phyloP scores from a whole-genome alignment of 1,140 invertebrate genomes.

The Carposina sasakii region DNA sequence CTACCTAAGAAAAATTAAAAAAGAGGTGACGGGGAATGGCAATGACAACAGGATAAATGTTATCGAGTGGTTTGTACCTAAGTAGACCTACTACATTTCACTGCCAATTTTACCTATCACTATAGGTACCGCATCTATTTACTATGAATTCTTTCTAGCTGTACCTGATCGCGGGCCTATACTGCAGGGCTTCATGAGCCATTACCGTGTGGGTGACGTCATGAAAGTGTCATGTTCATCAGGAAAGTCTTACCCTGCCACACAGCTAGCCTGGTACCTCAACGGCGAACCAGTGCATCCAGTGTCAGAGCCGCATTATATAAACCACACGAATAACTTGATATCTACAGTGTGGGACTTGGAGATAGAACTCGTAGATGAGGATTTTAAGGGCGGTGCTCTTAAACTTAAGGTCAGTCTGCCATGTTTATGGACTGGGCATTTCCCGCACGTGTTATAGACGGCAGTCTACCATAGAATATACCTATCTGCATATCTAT shows the following conservation, averaged over 20 bases:
- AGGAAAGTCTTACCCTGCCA: constrained; percentile 78
- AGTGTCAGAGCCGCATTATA: constrained; percentile 51
- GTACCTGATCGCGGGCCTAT: constrained; percentile 82
- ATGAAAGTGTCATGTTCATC: constrained; percentile 81
- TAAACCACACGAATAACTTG: constrained; percentile 73
- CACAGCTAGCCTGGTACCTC: constrained; percentile 82
- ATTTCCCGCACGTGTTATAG: too few relatives aligned
- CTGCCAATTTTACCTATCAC: too few relatives aligned
- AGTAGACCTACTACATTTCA: too few relatives aligned
- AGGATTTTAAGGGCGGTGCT: constrained; percentile 80
- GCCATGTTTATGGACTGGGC: too few relatives aligned
- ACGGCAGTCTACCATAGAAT: too few relatives aligned
- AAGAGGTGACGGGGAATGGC: too few relatives aligned
- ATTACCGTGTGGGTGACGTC: constrained; percentile 82
- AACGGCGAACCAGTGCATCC: constrained; percentile 78
- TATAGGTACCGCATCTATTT: too few relatives aligned
- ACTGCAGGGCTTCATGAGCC: constrained; percentile 80
- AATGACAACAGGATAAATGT: too few relatives aligned
- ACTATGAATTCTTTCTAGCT: constrained; percentile 83
- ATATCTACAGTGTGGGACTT: constrained; percentile 78
- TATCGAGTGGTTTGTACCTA: too few relatives aligned
- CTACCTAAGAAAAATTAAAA: too few relatives aligned
- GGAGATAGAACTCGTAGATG: constrained; percentile 76
- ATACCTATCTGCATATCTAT: too few relatives aligned
- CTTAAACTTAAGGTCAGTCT: constrained; percentile 78